Percentiles rank a stretch among this genome's conserved stretches.
phyloP scores from a whole-genome alignment of 2,113 vertebrate genomes.

The Ceuthmochares aereus region DNA sequence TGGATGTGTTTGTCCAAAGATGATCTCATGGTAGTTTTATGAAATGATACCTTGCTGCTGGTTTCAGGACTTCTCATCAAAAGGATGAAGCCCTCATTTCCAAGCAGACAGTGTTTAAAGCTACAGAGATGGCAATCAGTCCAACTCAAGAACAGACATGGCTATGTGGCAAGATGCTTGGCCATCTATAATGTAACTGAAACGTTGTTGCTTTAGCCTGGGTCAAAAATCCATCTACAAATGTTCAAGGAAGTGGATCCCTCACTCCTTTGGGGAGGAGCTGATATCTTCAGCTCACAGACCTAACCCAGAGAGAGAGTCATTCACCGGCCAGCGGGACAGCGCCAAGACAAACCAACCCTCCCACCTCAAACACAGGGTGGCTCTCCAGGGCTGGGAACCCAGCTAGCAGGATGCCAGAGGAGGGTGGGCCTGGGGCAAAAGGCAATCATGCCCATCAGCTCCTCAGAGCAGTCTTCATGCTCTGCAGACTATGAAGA shows the following conservation, averaged over 20 bases:
- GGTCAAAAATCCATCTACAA: not conserved
- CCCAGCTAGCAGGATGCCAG: slow-evolving; percentile 50
- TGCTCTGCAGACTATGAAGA: not conserved
- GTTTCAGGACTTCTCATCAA: not conserved
- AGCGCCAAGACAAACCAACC: not conserved
- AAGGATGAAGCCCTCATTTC: not conserved
- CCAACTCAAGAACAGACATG: not conserved
- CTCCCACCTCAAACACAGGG: not conserved
- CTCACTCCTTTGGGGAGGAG: not conserved
- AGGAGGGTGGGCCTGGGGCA: slow-evolving; percentile 44
- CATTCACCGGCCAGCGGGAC: not conserved
- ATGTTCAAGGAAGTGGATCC: not conserved
- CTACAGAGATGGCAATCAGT: not conserved
- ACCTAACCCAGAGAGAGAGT: fast-evolving
- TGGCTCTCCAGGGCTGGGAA: not conserved
- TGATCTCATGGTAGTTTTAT: not conserved
- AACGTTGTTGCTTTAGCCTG: not conserved
- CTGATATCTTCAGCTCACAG: not conserved
- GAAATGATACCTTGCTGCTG: not conserved
- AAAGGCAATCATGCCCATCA: not conserved
- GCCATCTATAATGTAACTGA: not conserved
- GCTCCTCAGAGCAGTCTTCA: not conserved
- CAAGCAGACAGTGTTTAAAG: not conserved
- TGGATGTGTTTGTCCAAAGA: not conserved
- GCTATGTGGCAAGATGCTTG: not conserved